phyloP scores from a whole-genome alignment of 2,797 vertebrate species.

The Margarornis squamiger region DNA sequence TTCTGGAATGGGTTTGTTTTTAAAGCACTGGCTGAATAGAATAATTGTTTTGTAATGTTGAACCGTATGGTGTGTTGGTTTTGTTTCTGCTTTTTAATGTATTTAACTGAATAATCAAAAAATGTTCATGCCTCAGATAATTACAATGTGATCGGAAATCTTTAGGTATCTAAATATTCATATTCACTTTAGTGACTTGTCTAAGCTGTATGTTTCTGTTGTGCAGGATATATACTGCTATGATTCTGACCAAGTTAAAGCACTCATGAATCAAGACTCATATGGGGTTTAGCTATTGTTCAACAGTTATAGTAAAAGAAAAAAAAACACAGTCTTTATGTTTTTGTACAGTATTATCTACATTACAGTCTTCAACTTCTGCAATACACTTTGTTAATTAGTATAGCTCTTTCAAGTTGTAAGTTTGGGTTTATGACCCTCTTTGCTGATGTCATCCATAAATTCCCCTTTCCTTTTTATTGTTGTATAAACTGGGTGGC shows the following conservation, averaged over 20 bases:
- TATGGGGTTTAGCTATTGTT: background rate
- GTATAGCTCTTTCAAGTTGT: background rate
- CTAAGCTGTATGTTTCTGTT: background rate
- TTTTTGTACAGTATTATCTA: background rate
- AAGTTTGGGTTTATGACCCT: background rate
- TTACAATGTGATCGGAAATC: background rate
- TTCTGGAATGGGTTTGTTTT: slow-evolving; percentile 62
- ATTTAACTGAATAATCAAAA: slow-evolving; percentile 57
- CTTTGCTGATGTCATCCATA: background rate
- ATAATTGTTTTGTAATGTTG: slow-evolving; percentile 59
- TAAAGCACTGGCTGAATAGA: slow-evolving; percentile 46
- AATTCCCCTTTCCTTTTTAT: background rate
- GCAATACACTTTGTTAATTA: background rate
- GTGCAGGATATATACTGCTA: background rate
- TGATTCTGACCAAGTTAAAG: background rate
- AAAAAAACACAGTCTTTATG: background rate
- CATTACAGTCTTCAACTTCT: background rate
- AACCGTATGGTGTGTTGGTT: background rate
- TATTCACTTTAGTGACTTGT: background rate
- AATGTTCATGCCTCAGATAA: background rate
- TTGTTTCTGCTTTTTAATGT: slow-evolving; percentile 24
- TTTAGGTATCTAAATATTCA: background rate
- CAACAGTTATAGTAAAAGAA: background rate
- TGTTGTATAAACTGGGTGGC: background rate
- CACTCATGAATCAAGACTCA: background rate